Evolutionary conservation across 2,113 vertebrate species (phyloP).

Genomic region (Silurus asotus): DNA sequence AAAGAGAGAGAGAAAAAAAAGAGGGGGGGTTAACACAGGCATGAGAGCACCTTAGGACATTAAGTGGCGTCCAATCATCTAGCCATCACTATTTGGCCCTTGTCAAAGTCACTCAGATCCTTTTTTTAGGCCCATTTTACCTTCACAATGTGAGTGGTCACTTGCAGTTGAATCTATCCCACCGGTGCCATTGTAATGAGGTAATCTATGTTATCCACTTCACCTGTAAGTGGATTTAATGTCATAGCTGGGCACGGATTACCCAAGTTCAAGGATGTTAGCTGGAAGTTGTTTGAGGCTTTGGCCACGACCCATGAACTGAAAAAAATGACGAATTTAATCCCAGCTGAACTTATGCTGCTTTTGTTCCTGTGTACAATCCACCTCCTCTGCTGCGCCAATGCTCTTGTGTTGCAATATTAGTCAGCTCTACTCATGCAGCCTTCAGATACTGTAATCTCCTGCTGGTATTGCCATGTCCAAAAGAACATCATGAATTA

Average conservation of each 20-base stretch:
- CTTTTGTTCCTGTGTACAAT: background rate
- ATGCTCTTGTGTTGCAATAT: slow-evolving; percentile 6
- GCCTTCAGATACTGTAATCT: slow-evolving; percentile 22
- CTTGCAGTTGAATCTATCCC: no score
- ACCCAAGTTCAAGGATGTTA: background rate
- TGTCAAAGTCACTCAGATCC: no score
- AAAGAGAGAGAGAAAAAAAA: background rate
- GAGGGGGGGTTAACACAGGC: background rate
- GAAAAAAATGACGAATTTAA: background rate
- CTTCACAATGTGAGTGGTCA: no score
- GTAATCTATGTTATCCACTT: no score
- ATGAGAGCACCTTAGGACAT: background rate
- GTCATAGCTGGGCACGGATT: background rate
- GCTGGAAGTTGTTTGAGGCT: background rate
- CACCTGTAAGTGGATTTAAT: no score
- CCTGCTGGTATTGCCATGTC: background rate
- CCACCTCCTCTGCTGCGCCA: slow-evolving; percentile 1
- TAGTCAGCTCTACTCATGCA: slow-evolving; percentile 22
- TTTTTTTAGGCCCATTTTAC: no score
- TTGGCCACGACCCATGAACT: background rate
- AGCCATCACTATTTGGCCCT: no score
- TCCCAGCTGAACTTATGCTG: background rate
- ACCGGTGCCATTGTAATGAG: no score
- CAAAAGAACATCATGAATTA: background rate
- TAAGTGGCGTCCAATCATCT: background rate